Evolutionary conservation across 1,140 invertebrate species (phyloP).

Genomic region (Diachasmimorpha longicaudata): DNA sequence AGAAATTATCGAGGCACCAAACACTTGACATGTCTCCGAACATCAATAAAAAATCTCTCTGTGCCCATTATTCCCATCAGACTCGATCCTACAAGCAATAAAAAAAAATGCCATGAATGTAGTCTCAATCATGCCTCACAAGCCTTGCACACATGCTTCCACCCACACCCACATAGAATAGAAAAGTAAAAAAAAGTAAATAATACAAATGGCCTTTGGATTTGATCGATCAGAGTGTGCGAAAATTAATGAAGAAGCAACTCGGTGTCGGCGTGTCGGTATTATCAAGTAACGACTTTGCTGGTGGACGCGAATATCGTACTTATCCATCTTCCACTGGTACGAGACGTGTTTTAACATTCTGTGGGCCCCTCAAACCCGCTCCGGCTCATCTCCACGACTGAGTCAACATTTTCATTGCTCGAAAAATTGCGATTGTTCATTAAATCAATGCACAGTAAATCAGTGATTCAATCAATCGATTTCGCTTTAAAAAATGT

Average conservation of each 20-base stretch:
- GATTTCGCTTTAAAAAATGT: neutral
- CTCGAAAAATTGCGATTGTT: neutral
- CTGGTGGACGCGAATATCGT: slow-evolving; percentile 7
- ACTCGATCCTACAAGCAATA: too few relatives aligned
- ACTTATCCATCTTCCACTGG: slow-evolving; percentile 16
- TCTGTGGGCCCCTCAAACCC: neutral
- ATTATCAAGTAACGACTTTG: slow-evolving; percentile 3
- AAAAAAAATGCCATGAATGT: too few relatives aligned
- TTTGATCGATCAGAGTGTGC: neutral
- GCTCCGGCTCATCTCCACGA: neutral
- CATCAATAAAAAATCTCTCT: too few relatives aligned
- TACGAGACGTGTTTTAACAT: slow-evolving; percentile 10
- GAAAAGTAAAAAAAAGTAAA: neutral
- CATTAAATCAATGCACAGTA: neutral
- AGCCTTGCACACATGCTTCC: too few relatives aligned
- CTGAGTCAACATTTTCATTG: neutral
- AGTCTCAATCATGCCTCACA: too few relatives aligned
- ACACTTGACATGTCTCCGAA: too few relatives aligned
- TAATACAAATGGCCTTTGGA: neutral
- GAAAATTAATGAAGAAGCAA: neutral
- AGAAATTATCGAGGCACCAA: too few relatives aligned
- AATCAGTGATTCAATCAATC: neutral
- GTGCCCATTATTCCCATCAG: too few relatives aligned
- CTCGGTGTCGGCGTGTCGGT: slow-evolving; percentile 11
- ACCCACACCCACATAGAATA: too few relatives aligned